Base-by-base conservation (phyloP, 2,888 invertebrate genomes). In the Ypsolopha sequella region DNA sequence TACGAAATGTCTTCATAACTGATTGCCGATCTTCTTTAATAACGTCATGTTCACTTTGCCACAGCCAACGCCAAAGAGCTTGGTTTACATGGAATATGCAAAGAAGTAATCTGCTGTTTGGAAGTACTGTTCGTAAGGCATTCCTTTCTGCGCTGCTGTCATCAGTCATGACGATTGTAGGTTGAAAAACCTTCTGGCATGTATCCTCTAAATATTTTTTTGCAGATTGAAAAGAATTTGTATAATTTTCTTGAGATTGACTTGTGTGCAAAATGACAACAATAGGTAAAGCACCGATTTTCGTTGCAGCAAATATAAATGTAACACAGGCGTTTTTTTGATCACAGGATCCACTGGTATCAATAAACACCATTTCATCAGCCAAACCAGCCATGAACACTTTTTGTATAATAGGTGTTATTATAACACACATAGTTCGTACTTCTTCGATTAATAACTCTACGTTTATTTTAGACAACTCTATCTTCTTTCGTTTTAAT, bases 21-120 rank as follows among this genome's bases (percentile, higher is more conserved):
- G 51, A 47, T 53, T 53, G 53, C 51, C 53, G 52, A 53, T 54
- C 51, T 51, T 54, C 51, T 53, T 54, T 54, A 51, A 48, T 49
- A 53, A 54, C 51, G 7, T 53, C 36, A 51, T 54, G 51, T 53
- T 54, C 53, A 1, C 50, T 53, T 53, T 53, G 53, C 54, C 53
- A 54, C 48, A 53, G 36, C 51, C 53, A 54, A 51, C 50, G 53
- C 53, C 48, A 54, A 52, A 51, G 43, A 36, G 54, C 51, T 51
- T 53, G 51, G 50, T 51, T 54, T 52, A 54, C 54, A 54, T 54
- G 53, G 48, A 54, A 51, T 53, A 54, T 54, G 48, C 48, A 52
- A 48, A 52, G 52, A 49, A 54, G 48, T 51, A 53, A 51, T 52
- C 54, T 54, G 45, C 48, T 51, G 49, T 55, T 14, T 8, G 55